Conservation (phyloP, 2,888 invertebrate species). For the Mesorhabditis spiculigera region DNA sequence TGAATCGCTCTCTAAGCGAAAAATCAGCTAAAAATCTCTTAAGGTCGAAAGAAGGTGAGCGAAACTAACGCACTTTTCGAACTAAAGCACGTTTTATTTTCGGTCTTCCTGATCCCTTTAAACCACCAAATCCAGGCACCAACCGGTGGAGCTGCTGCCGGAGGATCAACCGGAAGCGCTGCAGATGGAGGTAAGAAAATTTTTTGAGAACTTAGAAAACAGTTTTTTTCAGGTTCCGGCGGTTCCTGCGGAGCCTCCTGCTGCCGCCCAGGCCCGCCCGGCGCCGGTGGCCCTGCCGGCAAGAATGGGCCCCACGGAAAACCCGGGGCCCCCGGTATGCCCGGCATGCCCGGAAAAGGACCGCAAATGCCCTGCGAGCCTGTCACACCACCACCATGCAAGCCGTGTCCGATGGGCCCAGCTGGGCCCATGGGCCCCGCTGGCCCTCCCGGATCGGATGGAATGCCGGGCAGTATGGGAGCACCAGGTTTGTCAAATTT, state of each 20-base stretch:
- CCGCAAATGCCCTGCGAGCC: constrained; percentile 31
- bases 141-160: background rate
- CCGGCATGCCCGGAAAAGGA: constrained; percentile 44
- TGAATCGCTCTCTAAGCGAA: too few relatives aligned
- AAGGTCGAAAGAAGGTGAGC: too few relatives aligned
- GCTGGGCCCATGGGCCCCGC: constrained; percentile 24
- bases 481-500: too few relatives aligned
- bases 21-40: too few relatives aligned
- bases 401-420: constrained; percentile 41
- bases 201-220: background rate
- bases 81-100: too few relatives aligned
- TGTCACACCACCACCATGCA: constrained; percentile 50
- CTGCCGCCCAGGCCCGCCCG: constrained; percentile 45
- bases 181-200: too few relatives aligned
- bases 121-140: constrained; percentile 12
- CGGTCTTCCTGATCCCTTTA: too few relatives aligned
- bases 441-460: constrained; percentile 30
- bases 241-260: constrained; percentile 29
- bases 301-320: constrained; percentile 43
- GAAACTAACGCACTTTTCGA: too few relatives aligned
- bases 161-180: too few relatives aligned
- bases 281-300: constrained; percentile 41
- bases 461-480: constrained; percentile 22
- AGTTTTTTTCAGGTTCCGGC: background rate
- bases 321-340: constrained; percentile 46